These are phyloP conservation scores for Proisotoma minuta DNA, from an alignment of 2,888 invertebrate genomes.

Conservation along the genomic window DNA sequence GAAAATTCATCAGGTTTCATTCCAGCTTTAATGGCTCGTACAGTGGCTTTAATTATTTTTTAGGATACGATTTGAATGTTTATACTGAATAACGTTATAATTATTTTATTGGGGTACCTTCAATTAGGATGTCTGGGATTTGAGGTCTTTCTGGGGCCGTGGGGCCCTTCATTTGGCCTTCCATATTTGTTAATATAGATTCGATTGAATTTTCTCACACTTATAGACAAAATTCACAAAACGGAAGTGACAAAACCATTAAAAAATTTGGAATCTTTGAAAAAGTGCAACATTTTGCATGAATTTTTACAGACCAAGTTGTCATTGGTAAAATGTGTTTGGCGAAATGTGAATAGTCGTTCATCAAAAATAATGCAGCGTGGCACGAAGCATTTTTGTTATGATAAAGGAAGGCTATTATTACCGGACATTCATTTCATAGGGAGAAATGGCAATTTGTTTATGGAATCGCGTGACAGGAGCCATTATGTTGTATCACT, in stretches of 20 bases:
- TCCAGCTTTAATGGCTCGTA: constrained; percentile 38
- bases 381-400: not conserved
- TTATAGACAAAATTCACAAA: too few relatives aligned
- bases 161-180: constrained; percentile 33
- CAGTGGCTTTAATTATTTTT: too few relatives aligned
- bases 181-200: constrained; percentile 18
- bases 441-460: too few relatives aligned
- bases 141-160: constrained; percentile 28
- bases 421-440: too few relatives aligned
- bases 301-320: not conserved
- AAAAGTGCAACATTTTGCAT: not conserved
- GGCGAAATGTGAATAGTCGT: too few relatives aligned
- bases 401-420: not conserved
- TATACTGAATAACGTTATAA: too few relatives aligned
- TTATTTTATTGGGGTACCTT: too few relatives aligned
- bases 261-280: not conserved
- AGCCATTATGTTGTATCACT: constrained; percentile 14
- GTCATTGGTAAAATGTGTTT: not conserved
- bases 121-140: constrained; percentile 38
- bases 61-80: too few relatives aligned
- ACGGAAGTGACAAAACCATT: not conserved
- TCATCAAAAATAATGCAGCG: not conserved
- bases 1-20: constrained; percentile 33
- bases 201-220: not conserved
- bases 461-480: constrained; percentile 13